phyloP scores from a whole-genome alignment of 2,888 invertebrate species.

The Drosophila infuscata region DNA sequence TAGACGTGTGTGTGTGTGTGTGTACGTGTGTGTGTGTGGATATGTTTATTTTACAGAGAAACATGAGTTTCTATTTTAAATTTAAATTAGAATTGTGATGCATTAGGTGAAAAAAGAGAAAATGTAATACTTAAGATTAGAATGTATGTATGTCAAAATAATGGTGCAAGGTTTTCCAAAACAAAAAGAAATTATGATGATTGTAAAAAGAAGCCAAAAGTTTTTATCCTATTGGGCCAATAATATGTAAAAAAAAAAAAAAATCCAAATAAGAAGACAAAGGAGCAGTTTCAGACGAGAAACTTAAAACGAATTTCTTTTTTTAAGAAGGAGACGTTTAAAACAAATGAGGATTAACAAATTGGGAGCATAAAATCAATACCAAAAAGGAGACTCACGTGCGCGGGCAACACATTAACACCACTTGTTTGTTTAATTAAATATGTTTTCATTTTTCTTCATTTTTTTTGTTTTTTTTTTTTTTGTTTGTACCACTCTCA shows the following conservation, averaged over 20 bases:
- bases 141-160: slow-evolving; percentile 45
- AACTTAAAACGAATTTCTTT: slow-evolving; percentile 56
- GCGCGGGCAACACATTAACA: slow-evolving; percentile 81
- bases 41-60: slow-evolving; percentile 56
- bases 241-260: slow-evolving; percentile 12
- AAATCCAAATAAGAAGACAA: slow-evolving; percentile 23
- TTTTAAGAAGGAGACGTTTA: slow-evolving; percentile 25
- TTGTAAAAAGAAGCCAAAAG: slow-evolving; percentile 28
- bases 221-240: slow-evolving; percentile 11
- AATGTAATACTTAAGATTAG: slow-evolving; percentile 67
- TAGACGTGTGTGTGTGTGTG: slow-evolving; percentile 14
- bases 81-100: slow-evolving; percentile 68
- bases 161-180: slow-evolving; percentile 51
- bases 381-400: slow-evolving; percentile 81
- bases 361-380: slow-evolving; percentile 73
- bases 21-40: slow-evolving; percentile 21
- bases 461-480: too few species aligned
- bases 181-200: slow-evolving; percentile 23
- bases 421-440: slow-evolving; percentile 59
- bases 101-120: slow-evolving; percentile 37
- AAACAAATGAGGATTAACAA: slow-evolving; percentile 61
- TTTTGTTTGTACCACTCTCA: slow-evolving; percentile 19
- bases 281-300: slow-evolving; percentile 41
- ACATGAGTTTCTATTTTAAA: slow-evolving; percentile 29
- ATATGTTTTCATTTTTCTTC: neutral